Base-by-base conservation (phyloP, 2,797 vertebrate species). In the Poeciliopsis presidionis region DNA sequence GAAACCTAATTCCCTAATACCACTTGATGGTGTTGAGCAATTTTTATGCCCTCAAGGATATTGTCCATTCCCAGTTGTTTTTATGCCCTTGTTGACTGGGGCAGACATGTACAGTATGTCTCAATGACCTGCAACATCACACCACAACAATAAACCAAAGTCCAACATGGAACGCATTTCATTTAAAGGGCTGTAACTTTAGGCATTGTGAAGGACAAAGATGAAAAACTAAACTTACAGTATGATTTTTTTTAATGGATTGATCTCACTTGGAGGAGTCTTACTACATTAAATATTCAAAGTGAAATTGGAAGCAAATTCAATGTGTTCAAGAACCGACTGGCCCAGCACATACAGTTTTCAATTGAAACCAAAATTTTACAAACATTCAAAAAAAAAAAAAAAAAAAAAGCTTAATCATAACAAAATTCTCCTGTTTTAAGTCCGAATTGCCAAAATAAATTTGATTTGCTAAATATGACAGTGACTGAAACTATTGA, bases 71-170 rank as follows among this genome's bases (percentile, higher is more conserved):
- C 76, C 80, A 82, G 85, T 84, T 85, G 75, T 84, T 81, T 85
- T 86, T 80, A 87, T 86, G 86, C 90, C 80, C 84, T 78, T 74
- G 63, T 73, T 13, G 87, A 91, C 87, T 22, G 46, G 86, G 90
- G 89, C 82, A 61, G 76, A 87, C 74, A 76, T 81, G 30, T 33
- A 33, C 30, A 33, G 79, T 72, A 43, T 81, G 85, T 75, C 83
- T 90, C 76, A 73, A 14, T 75, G 81, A 80, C 73, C 69, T 46
- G 86, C 73, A 81, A 82, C 75, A 61, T 78, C 81, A 70, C 47
- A 75, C 79, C 87, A 75, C 84, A 30, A 81, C 74, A 69, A 78
- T 77, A 84, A 74, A 76, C 69, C 59, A 79, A 87, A 78, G 55
- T 81, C 28, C n/a, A 61, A 61, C 63, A 69, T 73, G 74, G 80